Evolutionary conservation across 2,113 vertebrate genomes (phyloP).

Genomic region (Mustelus asterias): DNA sequence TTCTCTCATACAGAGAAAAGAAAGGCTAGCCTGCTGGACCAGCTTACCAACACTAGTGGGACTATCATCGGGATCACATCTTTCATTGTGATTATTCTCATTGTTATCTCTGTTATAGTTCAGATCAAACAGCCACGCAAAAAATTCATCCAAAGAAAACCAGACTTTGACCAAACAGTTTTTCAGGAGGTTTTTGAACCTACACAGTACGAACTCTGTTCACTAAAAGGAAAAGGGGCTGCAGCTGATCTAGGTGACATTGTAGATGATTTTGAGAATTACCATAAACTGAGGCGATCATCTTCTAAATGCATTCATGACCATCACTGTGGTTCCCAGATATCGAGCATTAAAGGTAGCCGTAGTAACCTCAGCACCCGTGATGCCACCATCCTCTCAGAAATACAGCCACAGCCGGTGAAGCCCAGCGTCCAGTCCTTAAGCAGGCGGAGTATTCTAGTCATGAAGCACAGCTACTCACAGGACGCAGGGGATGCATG

Average conservation of each 20-base stretch:
- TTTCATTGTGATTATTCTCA: slow-evolving; percentile 91
- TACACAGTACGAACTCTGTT: slow-evolving; percentile 91
- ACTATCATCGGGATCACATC: slow-evolving; percentile 93
- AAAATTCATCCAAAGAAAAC: slow-evolving; percentile 85
- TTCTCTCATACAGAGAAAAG: slow-evolving; percentile 72
- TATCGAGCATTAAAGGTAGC: slow-evolving; percentile 81
- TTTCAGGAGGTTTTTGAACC: slow-evolving; percentile 98
- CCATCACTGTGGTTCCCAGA: slow-evolving; percentile 92
- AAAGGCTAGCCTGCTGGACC: slow-evolving; percentile 89
- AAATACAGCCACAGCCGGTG: slow-evolving; percentile 76
- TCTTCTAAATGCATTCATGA: slow-evolving; percentile 93
- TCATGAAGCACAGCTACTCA: slow-evolving; percentile 98
- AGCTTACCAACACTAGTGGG: slow-evolving; percentile 94
- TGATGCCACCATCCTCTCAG: slow-evolving; percentile 77
- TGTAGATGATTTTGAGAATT: slow-evolving; percentile 90
- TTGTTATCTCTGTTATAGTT: slow-evolving; percentile 86
- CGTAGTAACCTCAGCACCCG: slow-evolving; percentile 84
- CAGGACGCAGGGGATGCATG: slow-evolving; percentile 84
- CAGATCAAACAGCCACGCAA: slow-evolving; percentile 98
- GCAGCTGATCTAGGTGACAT: slow-evolving; percentile 83
- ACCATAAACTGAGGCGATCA: slow-evolving; percentile 84
- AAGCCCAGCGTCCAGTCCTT: slow-evolving; percentile 73
- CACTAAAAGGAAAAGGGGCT: slow-evolving; percentile 73
- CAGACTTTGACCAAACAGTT: slow-evolving; percentile 94
- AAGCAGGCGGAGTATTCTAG: slow-evolving; percentile 88